Percentiles rank a stretch among this genome's conserved stretches.
phyloP scores from a whole-genome alignment of 2,888 invertebrate genomes.

The Dryocosmus kuriphilus region DNA sequence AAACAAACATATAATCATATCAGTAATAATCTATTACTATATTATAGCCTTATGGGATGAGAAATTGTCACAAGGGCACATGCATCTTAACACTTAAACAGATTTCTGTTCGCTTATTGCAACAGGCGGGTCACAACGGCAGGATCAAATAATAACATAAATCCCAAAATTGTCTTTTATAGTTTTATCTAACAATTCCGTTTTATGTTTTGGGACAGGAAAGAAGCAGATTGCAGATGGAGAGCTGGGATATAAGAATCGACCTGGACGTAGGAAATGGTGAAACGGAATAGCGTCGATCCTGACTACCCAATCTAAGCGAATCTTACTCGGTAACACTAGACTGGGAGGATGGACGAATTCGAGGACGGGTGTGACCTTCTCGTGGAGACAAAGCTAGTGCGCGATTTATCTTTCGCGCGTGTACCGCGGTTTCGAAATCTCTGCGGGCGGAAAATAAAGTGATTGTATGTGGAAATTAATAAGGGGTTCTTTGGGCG shows the following conservation, averaged over 20 bases:
- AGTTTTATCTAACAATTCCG: slow-evolving; percentile 5
- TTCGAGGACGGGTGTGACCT: slow-evolving; percentile 47
- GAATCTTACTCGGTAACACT: no score
- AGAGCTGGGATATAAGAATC: neutral
- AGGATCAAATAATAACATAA: neutral
- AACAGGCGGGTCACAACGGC: neutral
- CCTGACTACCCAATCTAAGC: neutral
- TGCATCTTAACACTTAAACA: no score
- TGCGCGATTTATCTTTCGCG: slow-evolving; percentile 11
- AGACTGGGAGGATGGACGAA: slow-evolving; percentile 25
- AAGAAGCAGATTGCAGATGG: slow-evolving; percentile 14
- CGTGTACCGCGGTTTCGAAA: slow-evolving; percentile 17
- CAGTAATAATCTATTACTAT: no score
- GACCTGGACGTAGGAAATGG: slow-evolving; percentile 20
- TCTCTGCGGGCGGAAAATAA: slow-evolving; percentile 32
- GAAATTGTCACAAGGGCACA: no score
- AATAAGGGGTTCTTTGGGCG: slow-evolving; percentile 42
- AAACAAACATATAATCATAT: no score
- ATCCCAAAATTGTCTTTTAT: neutral
- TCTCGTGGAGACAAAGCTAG: slow-evolving; percentile 49
- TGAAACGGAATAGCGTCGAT: neutral
- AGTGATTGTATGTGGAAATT: slow-evolving; percentile 57
- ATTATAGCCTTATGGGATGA: no score
- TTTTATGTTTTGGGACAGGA: neutral
- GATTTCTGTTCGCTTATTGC: neutral